Evolutionary conservation across 92 coral and sea anemone genomes (phyloP), one percentile per base, ranked within the genome.

Genomic region (Siderastrea siderea): DNA sequence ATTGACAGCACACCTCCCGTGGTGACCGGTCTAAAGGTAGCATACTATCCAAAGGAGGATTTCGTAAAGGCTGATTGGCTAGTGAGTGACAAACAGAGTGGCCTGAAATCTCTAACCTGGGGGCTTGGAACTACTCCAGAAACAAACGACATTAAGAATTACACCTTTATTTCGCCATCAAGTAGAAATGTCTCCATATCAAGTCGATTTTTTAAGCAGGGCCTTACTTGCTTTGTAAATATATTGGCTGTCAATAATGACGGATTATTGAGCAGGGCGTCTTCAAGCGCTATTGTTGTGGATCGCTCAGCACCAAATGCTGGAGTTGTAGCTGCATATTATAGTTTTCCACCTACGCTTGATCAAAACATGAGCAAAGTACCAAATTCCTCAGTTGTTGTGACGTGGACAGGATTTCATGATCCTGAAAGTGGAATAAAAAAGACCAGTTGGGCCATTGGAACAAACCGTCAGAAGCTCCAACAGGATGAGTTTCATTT

Each of bases 1-100:
- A 90, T 97, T 58, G 99, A 97, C 75, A 91, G 89, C 61, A 91
- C 98, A 0, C 98, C 99, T 6, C 99, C 99, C 16, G 90, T 86
- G 50, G 87, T 94, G 38, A 94, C 78, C 47, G 83, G 92, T n/a
- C 69, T 97, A 19, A 72, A 76, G 49, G 75, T 96, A 26, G 52
- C 54, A 15, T 97, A 90, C 77, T 52, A 91, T 64, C 96, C 98
- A 19, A 77, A 49, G 52, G 90, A 65, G 46, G 91, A 89, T 50
- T 49, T 93, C 1, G 17, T 97, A 4, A 45, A 50, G 38, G 95
- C 93, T 51, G 71, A 55, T 43, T 97, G 99, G 99, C 64, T 77
- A 43, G 83, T 83, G 2, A 55, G n/a, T 47, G 99, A 97, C 47
- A 26, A 89, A 7, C 92, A 97, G 74, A 97, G 99, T 88, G 93